Evolutionary conservation across 2,797 vertebrate species (phyloP).

Genomic region (Pantherophis vulpinus): DNA sequence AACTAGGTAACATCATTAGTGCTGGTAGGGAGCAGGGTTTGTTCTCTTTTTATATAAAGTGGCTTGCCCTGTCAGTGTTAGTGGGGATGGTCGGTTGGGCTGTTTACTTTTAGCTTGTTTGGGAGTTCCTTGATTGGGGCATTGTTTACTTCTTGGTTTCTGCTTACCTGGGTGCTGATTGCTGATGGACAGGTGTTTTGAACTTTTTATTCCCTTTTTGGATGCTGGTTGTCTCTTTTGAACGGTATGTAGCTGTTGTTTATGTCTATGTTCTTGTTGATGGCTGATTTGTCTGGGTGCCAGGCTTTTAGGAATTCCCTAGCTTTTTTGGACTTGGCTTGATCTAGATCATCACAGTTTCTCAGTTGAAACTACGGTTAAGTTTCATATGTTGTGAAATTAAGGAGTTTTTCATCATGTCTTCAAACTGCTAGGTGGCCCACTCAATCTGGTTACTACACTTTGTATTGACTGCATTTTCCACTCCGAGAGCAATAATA

Average conservation of each 20-base stretch:
- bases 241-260: background rate
- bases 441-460: background rate
- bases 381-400: background rate
- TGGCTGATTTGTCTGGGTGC: background rate
- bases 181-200: background rate
- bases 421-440: background rate
- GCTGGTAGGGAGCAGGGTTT: background rate
- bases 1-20: background rate
- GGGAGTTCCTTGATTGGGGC: background rate
- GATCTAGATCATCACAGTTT: background rate
- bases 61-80: background rate
- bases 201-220: background rate
- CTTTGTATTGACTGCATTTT: background rate
- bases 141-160: background rate
- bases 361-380: background rate
- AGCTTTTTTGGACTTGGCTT: background rate
- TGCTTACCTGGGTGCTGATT: background rate
- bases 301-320: background rate
- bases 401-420: background rate
- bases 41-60: background rate
- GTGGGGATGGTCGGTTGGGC: background rate
- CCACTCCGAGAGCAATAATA: background rate
- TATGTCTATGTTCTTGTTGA: background rate
- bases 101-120: background rate
- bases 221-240: background rate